Evolutionary conservation across 2,113 vertebrate genomes (phyloP).

Genomic region (Anarhynchus alexandrinus): DNA sequence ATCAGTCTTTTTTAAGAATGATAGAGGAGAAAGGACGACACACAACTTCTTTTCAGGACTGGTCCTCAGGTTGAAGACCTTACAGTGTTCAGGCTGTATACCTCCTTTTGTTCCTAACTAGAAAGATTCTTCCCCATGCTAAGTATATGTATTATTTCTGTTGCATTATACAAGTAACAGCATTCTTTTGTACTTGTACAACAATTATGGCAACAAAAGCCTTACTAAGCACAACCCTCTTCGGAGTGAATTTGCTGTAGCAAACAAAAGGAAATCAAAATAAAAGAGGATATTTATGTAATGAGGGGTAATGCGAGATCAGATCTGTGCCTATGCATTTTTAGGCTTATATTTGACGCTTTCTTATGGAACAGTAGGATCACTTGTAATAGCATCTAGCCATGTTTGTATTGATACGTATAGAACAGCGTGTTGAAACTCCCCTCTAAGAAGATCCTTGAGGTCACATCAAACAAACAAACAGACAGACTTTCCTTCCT

Average conservation of each 20-base stretch:
- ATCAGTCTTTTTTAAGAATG: not conserved
- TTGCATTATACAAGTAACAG: not conserved
- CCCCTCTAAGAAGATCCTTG: constrained; percentile 11
- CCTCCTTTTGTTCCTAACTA: not conserved
- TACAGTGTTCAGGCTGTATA: not conserved
- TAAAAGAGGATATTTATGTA: not conserved
- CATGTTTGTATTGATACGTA: constrained; percentile 42
- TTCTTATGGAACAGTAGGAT: not conserved
- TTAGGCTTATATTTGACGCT: not conserved
- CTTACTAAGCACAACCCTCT: not conserved
- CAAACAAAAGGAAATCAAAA: constrained; percentile 21
- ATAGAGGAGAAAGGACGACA: not conserved
- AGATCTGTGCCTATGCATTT: not conserved
- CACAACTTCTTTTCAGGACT: not conserved
- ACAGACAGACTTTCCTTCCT: constrained; percentile 18
- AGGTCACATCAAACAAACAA: constrained; percentile 30
- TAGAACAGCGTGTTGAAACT: not conserved
- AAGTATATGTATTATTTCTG: not conserved
- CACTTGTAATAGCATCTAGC: not conserved
- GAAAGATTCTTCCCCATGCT: not conserved
- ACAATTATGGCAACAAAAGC: constrained; percentile 12
- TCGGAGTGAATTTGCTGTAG: not conserved
- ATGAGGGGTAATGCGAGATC: not conserved
- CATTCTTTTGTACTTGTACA: not conserved
- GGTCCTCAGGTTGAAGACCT: not conserved